A percentile compares a stretch with the other conserved stretches of the same genome.
These are phyloP conservation scores for Acheta domesticus DNA, from an alignment of 2,888 invertebrate genomes.

Conservation along the genomic window DNA sequence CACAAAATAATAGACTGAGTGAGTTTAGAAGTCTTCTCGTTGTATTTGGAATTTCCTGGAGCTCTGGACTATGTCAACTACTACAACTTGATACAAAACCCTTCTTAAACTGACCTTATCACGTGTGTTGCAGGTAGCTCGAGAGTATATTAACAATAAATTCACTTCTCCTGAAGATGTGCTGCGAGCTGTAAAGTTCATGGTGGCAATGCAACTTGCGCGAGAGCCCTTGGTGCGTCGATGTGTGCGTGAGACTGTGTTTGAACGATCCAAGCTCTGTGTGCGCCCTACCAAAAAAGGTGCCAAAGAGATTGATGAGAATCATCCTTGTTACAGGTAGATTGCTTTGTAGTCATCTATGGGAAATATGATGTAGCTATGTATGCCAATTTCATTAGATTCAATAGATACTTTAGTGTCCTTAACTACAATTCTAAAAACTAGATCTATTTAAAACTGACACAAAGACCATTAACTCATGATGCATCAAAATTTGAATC, in stretches of 20 bases:
- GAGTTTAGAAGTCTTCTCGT: too few relatives aligned
- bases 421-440: too few relatives aligned
- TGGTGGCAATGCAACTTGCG: constrained; percentile 91
- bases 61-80: too few relatives aligned
- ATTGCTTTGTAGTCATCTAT: constrained; percentile 35
- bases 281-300: constrained; percentile 87
- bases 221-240: constrained; percentile 86
- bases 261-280: constrained; percentile 80
- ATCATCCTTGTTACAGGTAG: constrained; percentile 74
- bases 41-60: too few relatives aligned
- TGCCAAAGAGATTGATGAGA: constrained; percentile 91
- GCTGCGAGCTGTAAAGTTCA: constrained; percentile 84
- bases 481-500: too few relatives aligned
- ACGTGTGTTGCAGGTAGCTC: background rate
- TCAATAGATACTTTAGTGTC: too few relatives aligned
- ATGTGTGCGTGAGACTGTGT: constrained; percentile 79
- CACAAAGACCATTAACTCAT: too few relatives aligned
- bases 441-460: too few relatives aligned
- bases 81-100: too few relatives aligned
- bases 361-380: background rate
- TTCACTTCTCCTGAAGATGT: constrained; percentile 76
- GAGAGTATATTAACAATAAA: constrained; percentile 47
- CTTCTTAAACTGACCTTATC: too few relatives aligned
- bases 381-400: background rate
- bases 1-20: too few relatives aligned